Base-by-base conservation (phyloP, 2,113 vertebrate species). In the Nipponia nippon region DNA sequence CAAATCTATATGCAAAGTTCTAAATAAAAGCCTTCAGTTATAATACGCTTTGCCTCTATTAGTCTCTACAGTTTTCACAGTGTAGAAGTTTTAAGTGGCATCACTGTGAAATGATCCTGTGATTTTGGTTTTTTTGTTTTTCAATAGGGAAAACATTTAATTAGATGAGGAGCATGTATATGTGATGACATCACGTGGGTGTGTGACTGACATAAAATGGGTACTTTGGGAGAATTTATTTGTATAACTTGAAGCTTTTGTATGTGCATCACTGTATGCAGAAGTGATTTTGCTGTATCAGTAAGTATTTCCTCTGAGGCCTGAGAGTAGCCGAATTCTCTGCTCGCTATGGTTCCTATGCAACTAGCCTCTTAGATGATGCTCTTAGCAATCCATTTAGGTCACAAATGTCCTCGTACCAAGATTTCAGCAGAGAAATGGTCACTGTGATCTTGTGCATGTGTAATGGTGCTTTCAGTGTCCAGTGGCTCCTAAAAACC, bases 21-120 rank as follows among this genome's bases (percentile, higher is more conserved):
- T 53, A 61, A 95, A 97, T 90, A 96, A 95, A 95, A 89, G 13
- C 36, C 13, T 87, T 82, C 11, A 25, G 52, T 49, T 72, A 20
- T 95, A 87, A 56, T 22, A 12, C 5, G 4, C 17, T 91, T 87
- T 92, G 65, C 49, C 50, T 92, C 8, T 73, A 1, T 75, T 67
- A 56, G 40, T 90, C 13, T 86, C 46, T 38, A 7, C 29, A 8
- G n/a, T 75, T 91, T 84, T 76, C 75, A 58, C 44, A 11, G 78
- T 50, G 21, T 29, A 50, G 30, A 65, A 61, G 19, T 91, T 91
- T 79, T 67, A 85, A 79, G 30, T 62, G 42, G 29, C 30, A 59
- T 85, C 44, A 30, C 77, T 95, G 69, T 76, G 71, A 91, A 85
- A 61, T 36, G 25, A n/a, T 46, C 34, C 13, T 65, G 5, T 69